These are phyloP conservation scores for Scalopus aquaticus DNA, from an alignment of 2,113 vertebrate genomes.

Conservation along the genomic window DNA sequence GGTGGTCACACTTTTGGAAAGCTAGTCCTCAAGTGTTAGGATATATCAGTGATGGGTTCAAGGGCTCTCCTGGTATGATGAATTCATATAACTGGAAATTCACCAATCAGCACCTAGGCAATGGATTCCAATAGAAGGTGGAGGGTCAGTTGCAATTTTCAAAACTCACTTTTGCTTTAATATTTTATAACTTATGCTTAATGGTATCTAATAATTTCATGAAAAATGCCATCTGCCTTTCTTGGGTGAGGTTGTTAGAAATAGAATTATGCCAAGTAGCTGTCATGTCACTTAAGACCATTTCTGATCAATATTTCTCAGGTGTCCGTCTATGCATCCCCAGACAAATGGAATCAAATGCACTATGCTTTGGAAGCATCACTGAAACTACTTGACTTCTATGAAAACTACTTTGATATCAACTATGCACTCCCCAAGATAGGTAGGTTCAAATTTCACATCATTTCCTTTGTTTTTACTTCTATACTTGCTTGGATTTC, in stretches of 20 bases:
- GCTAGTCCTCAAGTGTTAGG: not conserved
- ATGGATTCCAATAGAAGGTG: not conserved
- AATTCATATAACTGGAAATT: not conserved
- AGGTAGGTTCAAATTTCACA: slow-evolving; percentile 17
- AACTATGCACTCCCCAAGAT: slow-evolving; percentile 72
- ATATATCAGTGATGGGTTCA: not conserved
- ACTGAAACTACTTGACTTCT: slow-evolving; percentile 71
- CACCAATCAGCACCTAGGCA: not conserved
- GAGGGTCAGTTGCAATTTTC: not conserved
- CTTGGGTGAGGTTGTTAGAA: not conserved
- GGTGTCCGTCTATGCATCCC: slow-evolving; percentile 64
- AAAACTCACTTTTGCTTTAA: not conserved
- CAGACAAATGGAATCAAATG: slow-evolving; percentile 66
- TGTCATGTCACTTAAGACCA: not conserved
- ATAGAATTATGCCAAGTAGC: not conserved
- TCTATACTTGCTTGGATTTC: not conserved
- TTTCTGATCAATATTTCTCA: slow-evolving; percentile 42
- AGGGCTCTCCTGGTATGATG: not conserved
- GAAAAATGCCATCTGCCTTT: not conserved
- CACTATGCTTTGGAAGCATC: slow-evolving; percentile 64
- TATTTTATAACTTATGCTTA: slow-evolving; percentile 7
- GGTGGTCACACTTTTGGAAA: not conserved
- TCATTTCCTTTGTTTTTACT: not conserved
- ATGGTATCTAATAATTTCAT: slow-evolving; percentile 27
- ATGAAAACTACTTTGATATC: slow-evolving; percentile 70